Evolutionary conservation across 2,113 vertebrate genomes (phyloP).

Genomic region (Anoplopoma fimbria): DNA sequence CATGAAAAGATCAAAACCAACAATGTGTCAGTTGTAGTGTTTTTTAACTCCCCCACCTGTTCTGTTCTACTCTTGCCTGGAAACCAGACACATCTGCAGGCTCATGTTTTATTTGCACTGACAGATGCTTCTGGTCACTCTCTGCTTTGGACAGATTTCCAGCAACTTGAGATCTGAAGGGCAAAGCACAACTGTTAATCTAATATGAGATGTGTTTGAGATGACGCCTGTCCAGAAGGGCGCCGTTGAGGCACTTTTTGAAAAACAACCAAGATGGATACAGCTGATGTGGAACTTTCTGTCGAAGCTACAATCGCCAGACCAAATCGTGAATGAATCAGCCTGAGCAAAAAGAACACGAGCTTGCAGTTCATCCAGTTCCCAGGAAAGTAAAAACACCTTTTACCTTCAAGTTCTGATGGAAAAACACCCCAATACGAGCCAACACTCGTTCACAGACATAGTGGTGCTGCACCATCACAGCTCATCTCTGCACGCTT

Average conservation of each 20-base stretch:
- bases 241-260: background rate
- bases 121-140: background rate
- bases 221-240: background rate
- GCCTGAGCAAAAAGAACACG: background rate
- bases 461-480: background rate
- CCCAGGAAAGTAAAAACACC: background rate
- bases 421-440: background rate
- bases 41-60: background rate
- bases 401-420: background rate
- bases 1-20: background rate
- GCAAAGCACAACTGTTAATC: background rate
- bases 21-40: background rate
- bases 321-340: background rate
- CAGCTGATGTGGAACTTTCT: background rate
- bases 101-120: background rate
- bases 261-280: background rate
- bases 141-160: background rate
- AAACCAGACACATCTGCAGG: background rate
- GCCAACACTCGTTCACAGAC: background rate
- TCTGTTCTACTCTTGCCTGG: background rate
- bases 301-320: background rate
- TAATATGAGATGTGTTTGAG: background rate
- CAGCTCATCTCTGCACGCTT: background rate
- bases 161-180: background rate
- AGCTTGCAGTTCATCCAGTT: background rate